Evolutionary conservation across 2,888 invertebrate genomes (phyloP).

Genomic region (Melieria crassipennis): DNA sequence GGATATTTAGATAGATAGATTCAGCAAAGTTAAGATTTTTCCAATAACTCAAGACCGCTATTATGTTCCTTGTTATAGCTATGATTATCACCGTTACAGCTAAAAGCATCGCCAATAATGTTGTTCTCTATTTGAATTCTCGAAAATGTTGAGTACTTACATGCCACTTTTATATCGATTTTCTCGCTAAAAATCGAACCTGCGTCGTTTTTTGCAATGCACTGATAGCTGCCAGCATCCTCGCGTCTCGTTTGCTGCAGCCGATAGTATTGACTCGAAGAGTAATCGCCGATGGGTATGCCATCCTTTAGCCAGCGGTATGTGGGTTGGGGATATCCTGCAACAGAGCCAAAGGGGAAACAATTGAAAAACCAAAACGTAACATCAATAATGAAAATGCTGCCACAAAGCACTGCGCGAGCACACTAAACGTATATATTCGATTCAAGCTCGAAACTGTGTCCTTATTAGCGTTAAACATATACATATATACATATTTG

Average conservation of each 20-base stretch:
- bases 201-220: conserved; percentile 89
- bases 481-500: too few relatives aligned
- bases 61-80: too few relatives aligned
- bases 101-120: too few relatives aligned
- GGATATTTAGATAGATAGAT: too few relatives aligned
- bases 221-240: conserved; percentile 92
- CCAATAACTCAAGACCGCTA: too few relatives aligned
- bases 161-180: conserved; percentile 88
- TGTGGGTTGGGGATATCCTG: conserved; percentile 91
- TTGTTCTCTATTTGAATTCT: too few relatives aligned
- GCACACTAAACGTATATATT: background rate
- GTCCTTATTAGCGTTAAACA: too few relatives aligned
- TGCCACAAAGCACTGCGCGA: background rate
- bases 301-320: conserved; percentile 94
- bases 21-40: too few relatives aligned
- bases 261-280: conserved; percentile 84
- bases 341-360: conserved; percentile 31
- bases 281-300: conserved; percentile 79
- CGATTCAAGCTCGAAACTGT: too few relatives aligned
- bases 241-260: conserved; percentile 82
- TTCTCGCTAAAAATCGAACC: conserved; percentile 94
- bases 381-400: conserved; percentile 14
- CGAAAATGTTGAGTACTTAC: conserved; percentile 72
- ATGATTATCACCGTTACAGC: too few relatives aligned
- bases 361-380: conserved; percentile 26